Base-by-base conservation (phyloP, 92 coral and sea anemone genomes). In the Galaxea fascicularis region DNA sequence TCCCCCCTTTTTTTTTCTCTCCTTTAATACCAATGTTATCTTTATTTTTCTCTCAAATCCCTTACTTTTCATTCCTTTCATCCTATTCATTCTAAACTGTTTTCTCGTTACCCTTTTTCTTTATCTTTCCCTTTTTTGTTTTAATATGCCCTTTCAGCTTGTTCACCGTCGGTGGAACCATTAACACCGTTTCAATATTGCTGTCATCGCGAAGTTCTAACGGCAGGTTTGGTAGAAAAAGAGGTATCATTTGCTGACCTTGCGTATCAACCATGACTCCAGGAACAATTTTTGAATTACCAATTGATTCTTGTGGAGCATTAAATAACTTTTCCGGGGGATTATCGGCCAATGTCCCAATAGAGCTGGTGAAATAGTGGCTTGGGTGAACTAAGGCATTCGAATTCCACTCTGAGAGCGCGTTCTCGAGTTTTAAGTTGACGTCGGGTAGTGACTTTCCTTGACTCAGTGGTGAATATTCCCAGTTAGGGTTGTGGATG, bases 211-310 rank as follows among this genome's bases (percentile, higher is more conserved):
- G 74, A 49, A 79, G 84, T 2, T 65, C 74, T 24, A 51, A 27
- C 8, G 74, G 84, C 17, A 74, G 64, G 28, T 79, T 79, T 17
- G 84, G 74, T 9, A 79, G 47, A 79, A 79, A 79, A 20, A 79
- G 35, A 22, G 84, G 84, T n/a, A 62, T 65, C 6, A 74, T 47
- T 0, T 75, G 75, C 46, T 79, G 84, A 21, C 84, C 84, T 47
- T 79, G 84, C 0, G 84, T 79, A 11, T 79, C 84, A 67, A 79
- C 65, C 30, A 63, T 65, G 47, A 45, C 28, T 10, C 84, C 84
- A 1, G 84, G 84, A 66, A 79, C 75, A 20, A 79, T 60, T 16
- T 27, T 73, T 5, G 74, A 64, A 29, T 66, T 79, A 52, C 14
- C 49, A 30, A 10, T 65, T 14, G 63, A 49, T 27, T 51, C 74